These are phyloP conservation scores for Thryonomys swinderianus DNA, from an alignment of 2,113 vertebrate genomes.

Conservation along the genomic window DNA sequence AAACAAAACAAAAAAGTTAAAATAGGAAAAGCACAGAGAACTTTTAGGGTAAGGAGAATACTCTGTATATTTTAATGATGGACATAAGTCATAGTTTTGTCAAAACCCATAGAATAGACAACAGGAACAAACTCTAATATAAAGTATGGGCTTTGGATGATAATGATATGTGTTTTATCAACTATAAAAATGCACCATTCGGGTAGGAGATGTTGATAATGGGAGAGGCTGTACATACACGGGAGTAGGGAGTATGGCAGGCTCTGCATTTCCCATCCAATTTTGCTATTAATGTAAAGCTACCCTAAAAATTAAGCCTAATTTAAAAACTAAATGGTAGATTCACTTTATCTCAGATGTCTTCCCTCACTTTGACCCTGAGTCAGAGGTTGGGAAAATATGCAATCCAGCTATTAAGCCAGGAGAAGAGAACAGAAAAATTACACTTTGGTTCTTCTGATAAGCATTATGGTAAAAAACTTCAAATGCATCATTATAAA, in stretches of 20 bases:
- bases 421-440: background rate
- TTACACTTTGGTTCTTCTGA: background rate
- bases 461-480: background rate
- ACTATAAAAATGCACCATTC: background rate
- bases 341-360: background rate
- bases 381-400: background rate
- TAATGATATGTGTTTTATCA: background rate
- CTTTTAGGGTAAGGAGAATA: background rate
- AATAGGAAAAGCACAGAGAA: background rate
- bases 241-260: background rate
- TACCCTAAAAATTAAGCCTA: background rate
- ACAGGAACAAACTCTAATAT: background rate
- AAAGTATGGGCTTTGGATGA: background rate
- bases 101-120: background rate
- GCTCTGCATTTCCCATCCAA: background rate
- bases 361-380: background rate
- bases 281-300: constrained; percentile 7
- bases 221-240: background rate
- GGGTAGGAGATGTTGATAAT: background rate
- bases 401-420: background rate
- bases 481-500: constrained; percentile 2
- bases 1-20: background rate
- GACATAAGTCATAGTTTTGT: background rate
- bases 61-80: background rate
- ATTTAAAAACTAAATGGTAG: background rate